Evolutionary conservation across 2,888 invertebrate species (phyloP).

Genomic region (Eudemis profundana): DNA sequence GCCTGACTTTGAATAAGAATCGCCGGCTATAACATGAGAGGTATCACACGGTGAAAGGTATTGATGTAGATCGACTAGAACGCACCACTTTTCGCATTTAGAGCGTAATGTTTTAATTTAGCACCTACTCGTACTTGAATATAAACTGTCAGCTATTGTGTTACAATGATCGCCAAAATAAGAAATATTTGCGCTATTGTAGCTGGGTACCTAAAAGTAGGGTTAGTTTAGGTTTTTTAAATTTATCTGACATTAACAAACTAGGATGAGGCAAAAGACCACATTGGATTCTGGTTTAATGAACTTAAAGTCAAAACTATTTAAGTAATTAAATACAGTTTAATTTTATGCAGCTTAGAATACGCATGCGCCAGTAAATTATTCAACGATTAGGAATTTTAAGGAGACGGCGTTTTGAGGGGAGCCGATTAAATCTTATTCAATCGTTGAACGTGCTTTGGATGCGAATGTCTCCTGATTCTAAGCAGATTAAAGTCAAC

Average conservation of each 20-base stretch:
- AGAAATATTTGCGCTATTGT: too few species aligned
- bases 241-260: too few species aligned
- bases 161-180: too few species aligned
- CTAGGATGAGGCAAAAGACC: too few species aligned
- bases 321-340: slow-evolving; percentile 18
- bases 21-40: slow-evolving; percentile 33
- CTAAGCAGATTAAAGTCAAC: slow-evolving; percentile 77
- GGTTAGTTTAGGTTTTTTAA: too few species aligned
- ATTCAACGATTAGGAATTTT: slow-evolving; percentile 75
- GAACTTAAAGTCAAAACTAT: neutral
- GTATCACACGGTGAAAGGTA: slow-evolving; percentile 34
- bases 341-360: slow-evolving; percentile 55
- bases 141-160: too few species aligned
- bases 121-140: neutral
- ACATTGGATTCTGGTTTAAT: too few species aligned
- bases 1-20: slow-evolving; percentile 45
- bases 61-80: slow-evolving; percentile 36
- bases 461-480: slow-evolving; percentile 74
- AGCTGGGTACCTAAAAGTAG: too few species aligned
- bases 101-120: neutral
- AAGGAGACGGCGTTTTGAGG: slow-evolving; percentile 64
- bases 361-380: slow-evolving; percentile 71
- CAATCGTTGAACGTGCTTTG: slow-evolving; percentile 77
- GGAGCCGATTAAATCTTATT: slow-evolving; percentile 80
- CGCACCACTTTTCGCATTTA: slow-evolving; percentile 18